Percentiles rank a stretch among this genome's conserved stretches.
Evolutionary conservation across 2,888 invertebrate genomes (phyloP).

Genomic region (Prosapia bicincta): DNA sequence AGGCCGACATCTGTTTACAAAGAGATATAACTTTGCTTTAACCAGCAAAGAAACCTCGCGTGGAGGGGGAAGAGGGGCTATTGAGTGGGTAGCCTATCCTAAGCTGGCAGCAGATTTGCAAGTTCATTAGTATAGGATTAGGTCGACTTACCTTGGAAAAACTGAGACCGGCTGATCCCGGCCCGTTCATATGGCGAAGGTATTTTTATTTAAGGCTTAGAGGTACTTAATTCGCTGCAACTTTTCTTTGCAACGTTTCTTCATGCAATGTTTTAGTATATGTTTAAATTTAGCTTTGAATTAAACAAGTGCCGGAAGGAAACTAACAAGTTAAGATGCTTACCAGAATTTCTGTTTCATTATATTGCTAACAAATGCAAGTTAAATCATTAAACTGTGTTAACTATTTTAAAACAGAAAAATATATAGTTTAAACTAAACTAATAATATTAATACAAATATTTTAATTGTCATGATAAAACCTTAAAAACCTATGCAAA

Average conservation of each 20-base stretch:
- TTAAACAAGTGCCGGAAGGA: too few species aligned
- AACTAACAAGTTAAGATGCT: too few species aligned
- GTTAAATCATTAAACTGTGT: too few species aligned
- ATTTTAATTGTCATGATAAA: too few species aligned
- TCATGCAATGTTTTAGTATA: too few species aligned
- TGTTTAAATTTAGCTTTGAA: too few species aligned
- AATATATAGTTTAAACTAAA: too few species aligned
- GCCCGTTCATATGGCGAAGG: neutral
- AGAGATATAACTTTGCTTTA: neutral
- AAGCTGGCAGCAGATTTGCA: conserved; percentile 30
- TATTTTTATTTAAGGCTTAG: neutral
- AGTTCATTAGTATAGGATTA: conserved; percentile 33
- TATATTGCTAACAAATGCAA: too few species aligned
- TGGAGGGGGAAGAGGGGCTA: conserved; percentile 13
- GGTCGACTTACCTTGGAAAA: conserved; percentile 27
- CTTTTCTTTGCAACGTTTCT: neutral
- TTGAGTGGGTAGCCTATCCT: conserved; percentile 20
- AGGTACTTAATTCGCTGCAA: neutral
- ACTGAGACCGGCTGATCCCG: conserved; percentile 24
- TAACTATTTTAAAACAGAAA: too few species aligned
- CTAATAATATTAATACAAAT: too few species aligned
- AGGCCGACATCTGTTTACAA: neutral
- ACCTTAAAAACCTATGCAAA: too few species aligned
- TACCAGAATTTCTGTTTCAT: too few species aligned
- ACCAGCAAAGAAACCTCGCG: neutral